These are phyloP conservation scores for Procavia capensis DNA, from an alignment of 2,113 vertebrate species.

Conservation along the genomic window DNA sequence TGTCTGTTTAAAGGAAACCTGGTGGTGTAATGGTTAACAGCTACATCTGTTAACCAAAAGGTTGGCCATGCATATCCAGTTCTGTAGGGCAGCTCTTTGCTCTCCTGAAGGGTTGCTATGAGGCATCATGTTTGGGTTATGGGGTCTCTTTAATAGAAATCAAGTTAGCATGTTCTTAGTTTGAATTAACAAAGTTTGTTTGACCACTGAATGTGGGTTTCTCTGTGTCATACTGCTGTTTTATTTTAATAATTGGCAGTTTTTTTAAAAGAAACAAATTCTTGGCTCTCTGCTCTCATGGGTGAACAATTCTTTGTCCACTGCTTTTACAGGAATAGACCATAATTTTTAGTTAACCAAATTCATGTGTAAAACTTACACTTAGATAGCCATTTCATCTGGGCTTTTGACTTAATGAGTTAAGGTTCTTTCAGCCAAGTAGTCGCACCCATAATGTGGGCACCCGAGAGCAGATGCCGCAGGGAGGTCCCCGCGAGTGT, in stretches of 20 bases:
- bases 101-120: too few relatives aligned
- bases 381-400: neutral
- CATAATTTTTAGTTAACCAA: slow-evolving; percentile 24
- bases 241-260: slow-evolving; percentile 7
- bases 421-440: slow-evolving; percentile 3
- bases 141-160: neutral
- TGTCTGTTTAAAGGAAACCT: slow-evolving; percentile 1
- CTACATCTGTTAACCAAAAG: too few relatives aligned
- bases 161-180: neutral
- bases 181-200: slow-evolving; percentile 31
- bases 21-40: too few relatives aligned
- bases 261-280: slow-evolving; percentile 20
- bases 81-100: too few relatives aligned
- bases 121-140: too few relatives aligned
- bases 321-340: neutral
- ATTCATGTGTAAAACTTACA: slow-evolving; percentile 6
- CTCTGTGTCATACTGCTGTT: neutral
- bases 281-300: neutral
- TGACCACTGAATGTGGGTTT: neutral
- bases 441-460: neutral
- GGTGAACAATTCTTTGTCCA: neutral
- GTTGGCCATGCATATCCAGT: too few relatives aligned
- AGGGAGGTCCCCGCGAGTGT: neutral
- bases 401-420: neutral
- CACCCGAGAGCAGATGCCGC: neutral